A percentile compares a stretch with the other conserved stretches of the same genome.
Conservation (phyloP, 1,140 invertebrate genomes). For the Tenebrio molitor region DNA sequence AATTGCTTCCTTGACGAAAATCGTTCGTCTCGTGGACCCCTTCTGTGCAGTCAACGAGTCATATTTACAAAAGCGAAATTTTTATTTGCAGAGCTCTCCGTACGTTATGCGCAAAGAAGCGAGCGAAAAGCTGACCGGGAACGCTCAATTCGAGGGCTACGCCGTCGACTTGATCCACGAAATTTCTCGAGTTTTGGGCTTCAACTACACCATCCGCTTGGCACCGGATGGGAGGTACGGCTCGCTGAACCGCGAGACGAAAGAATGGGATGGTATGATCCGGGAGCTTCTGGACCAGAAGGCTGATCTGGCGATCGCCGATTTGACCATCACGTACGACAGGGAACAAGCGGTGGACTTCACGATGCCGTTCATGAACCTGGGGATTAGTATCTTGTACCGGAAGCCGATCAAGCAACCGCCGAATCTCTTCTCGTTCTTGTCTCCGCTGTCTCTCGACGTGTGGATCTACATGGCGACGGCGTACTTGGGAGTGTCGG, state of each 20-base stretch:
- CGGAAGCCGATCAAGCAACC: slow-evolving; percentile 91
- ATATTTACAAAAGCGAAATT: background rate
- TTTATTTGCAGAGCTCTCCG: slow-evolving; percentile 81
- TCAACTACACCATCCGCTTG: slow-evolving; percentile 90
- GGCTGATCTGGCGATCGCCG: slow-evolving; percentile 92
- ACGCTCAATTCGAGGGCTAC: slow-evolving; percentile 91
- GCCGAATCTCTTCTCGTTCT: slow-evolving; percentile 92
- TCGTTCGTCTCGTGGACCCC: background rate
- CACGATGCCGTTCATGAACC: slow-evolving; percentile 96
- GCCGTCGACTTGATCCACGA: slow-evolving; percentile 89
- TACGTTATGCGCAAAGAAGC: slow-evolving; percentile 93
- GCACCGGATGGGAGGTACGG: slow-evolving; percentile 80
- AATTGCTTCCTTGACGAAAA: too few species aligned
- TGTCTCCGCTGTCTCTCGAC: slow-evolving; percentile 92
- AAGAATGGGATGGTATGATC: slow-evolving; percentile 96
- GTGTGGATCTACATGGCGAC: slow-evolving; percentile 98
- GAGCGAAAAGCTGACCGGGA: slow-evolving; percentile 83
- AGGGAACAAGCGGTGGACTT: slow-evolving; percentile 92
- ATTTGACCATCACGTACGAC: slow-evolving; percentile 94
- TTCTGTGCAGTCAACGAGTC: background rate
- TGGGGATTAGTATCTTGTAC: slow-evolving; percentile 94
- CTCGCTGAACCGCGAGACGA: slow-evolving; percentile 63
- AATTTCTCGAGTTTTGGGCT: slow-evolving; percentile 89
- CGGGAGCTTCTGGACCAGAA: slow-evolving; percentile 90
- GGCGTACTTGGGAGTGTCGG: slow-evolving; percentile 92